Conservation (phyloP, 2,797 vertebrate species). For the Gobio occitaniae region DNA sequence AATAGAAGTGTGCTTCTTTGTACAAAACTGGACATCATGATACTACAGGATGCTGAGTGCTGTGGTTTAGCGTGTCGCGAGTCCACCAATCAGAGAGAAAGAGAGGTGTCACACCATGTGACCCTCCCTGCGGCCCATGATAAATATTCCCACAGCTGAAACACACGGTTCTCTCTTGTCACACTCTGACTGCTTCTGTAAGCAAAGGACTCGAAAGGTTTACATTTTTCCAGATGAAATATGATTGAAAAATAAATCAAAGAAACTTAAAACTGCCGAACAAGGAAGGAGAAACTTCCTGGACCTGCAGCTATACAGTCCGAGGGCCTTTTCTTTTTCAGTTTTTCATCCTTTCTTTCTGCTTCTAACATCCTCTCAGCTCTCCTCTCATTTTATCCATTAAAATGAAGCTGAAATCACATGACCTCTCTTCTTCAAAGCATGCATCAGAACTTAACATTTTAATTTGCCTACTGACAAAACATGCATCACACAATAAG, state of each 20-base stretch:
- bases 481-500: background rate
- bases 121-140: background rate
- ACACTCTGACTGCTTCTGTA: background rate
- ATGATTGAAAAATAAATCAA: constrained; percentile 1
- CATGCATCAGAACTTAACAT: too few relatives aligned
- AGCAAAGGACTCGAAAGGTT: background rate
- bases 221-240: constrained; percentile 13
- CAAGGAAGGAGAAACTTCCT: background rate
- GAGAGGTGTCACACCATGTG: background rate
- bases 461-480: background rate
- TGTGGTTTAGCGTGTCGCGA: background rate
- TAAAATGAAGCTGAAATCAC: background rate
- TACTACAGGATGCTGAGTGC: too few relatives aligned
- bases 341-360: background rate
- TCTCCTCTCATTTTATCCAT: background rate
- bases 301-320: background rate
- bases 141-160: too few relatives aligned
- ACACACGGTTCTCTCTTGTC: background rate
- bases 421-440: background rate
- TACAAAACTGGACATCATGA: background rate
- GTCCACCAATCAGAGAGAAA: background rate
- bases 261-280: background rate
- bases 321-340: background rate
- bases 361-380: background rate
- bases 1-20: background rate